Conservation (phyloP, 2,888 invertebrate genomes). For the Drosophila melanosoma region DNA sequence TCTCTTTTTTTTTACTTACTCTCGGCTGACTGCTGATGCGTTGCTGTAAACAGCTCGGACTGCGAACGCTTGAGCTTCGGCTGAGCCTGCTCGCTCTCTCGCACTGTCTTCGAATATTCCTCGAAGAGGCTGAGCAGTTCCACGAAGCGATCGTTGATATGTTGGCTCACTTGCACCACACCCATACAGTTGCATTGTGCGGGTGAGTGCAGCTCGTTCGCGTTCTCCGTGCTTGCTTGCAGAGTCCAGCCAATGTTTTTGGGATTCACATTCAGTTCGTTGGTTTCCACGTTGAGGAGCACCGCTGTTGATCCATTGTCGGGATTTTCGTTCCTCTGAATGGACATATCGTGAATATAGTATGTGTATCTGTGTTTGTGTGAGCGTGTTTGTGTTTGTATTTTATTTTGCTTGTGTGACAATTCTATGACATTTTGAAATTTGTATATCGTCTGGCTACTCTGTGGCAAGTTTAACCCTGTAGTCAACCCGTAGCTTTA, state of each 20-base stretch:
- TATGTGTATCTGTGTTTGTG: neutral
- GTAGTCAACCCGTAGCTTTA: slow-evolving; percentile 18
- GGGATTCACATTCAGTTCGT: slow-evolving; percentile 1
- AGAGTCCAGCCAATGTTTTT: slow-evolving; percentile 50
- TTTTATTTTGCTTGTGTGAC: slow-evolving; percentile 5
- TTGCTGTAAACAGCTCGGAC: slow-evolving; percentile 43
- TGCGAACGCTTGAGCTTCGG: slow-evolving; percentile 44
- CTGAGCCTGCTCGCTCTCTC: slow-evolving; percentile 26
- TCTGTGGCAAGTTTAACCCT: slow-evolving; percentile 33
- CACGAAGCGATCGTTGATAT: slow-evolving; percentile 57
- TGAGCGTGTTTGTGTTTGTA: slow-evolving; percentile 8
- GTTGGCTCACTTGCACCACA: slow-evolving; percentile 53
- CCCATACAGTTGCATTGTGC: slow-evolving; percentile 17
- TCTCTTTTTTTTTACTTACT: slow-evolving; percentile 31
- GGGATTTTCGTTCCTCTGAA: slow-evolving; percentile 1
- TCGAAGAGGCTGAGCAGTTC: slow-evolving; percentile 62
- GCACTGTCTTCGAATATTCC: slow-evolving; percentile 46
- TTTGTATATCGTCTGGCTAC: slow-evolving; percentile 15
- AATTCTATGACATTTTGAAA: slow-evolving; percentile 17
- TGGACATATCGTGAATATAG: slow-evolving; percentile 34
- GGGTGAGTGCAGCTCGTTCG: neutral
- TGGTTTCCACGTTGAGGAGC: slow-evolving; percentile 3
- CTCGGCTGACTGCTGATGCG: neutral
- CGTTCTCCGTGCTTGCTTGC: neutral
- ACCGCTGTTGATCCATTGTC: slow-evolving; percentile 1